Percentiles rank a stretch among this genome's conserved stretches.
phyloP scores from a whole-genome alignment of 2,113 vertebrate species.

The Megaceryle torquata region DNA sequence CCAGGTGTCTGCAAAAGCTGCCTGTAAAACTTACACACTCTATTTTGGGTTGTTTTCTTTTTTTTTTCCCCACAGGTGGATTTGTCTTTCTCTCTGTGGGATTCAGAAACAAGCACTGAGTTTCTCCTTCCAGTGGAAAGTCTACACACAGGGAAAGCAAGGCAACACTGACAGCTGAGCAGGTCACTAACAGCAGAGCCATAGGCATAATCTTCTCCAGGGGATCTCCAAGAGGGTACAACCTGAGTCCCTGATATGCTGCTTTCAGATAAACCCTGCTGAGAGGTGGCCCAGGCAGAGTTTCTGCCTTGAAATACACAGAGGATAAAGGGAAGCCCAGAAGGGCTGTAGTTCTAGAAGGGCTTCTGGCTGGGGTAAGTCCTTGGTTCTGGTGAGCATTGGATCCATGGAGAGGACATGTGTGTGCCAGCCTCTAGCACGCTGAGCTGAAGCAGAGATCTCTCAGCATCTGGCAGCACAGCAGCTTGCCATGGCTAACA shows the following conservation, averaged over 20 bases:
- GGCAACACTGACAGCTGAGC: not conserved
- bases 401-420: not conserved
- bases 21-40: not conserved
- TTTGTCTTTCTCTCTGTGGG: not conserved
- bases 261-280: not conserved
- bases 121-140: not conserved
- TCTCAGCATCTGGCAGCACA: not conserved
- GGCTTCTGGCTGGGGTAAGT: not conserved
- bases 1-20: not conserved
- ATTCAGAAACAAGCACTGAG: not conserved
- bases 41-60: not conserved
- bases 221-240: not conserved
- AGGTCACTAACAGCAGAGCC: not conserved
- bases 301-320: not conserved
- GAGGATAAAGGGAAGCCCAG: not conserved
- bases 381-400: rapidly evolving
- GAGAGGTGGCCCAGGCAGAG: not conserved
- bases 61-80: not conserved
- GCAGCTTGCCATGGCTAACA: not conserved
- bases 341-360: not conserved
- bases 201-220: not conserved
- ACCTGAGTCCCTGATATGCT: not conserved
- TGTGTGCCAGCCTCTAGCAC: not conserved
- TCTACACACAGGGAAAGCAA: not conserved
- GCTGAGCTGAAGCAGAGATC: not conserved